These are phyloP conservation scores for Gastracanthus pulcherrimus DNA, from an alignment of 2,888 invertebrate genomes.

Conservation along the genomic window DNA sequence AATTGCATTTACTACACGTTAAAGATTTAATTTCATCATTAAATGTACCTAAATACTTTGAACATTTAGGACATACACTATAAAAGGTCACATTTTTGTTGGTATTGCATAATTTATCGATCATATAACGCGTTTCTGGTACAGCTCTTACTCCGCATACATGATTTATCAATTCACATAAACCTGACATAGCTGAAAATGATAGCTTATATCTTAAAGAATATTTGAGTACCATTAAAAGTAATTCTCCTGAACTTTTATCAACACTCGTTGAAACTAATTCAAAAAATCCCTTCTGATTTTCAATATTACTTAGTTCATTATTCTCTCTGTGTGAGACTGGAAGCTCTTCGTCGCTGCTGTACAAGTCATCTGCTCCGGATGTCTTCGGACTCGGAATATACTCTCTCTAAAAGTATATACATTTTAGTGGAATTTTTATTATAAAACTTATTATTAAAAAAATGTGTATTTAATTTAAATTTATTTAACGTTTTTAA, in stretches of 20 bases:
- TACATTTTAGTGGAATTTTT: no score
- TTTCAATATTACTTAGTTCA: no score
- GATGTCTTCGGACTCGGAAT: no score
- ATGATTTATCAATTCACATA: background rate
- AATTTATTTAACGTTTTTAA: no score
- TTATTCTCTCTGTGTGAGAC: no score
- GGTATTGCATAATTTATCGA: slow-evolving; percentile 15
- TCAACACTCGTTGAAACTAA: no score
- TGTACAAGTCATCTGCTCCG: no score
- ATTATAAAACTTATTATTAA: no score
- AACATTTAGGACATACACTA: slow-evolving; percentile 1
- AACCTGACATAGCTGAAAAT: background rate
- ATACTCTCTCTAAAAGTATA: no score
- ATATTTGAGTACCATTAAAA: background rate
- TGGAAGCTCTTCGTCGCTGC: no score
- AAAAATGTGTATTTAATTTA: no score
- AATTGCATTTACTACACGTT: background rate
- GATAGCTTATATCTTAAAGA: background rate
- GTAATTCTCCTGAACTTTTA: slow-evolving; percentile 2
- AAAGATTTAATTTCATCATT: background rate
- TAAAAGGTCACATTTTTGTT: background rate
- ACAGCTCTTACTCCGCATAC: background rate
- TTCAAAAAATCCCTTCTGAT: no score
- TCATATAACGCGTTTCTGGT: background rate
- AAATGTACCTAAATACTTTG: background rate